phyloP scores from a whole-genome alignment of 1,140 invertebrate genomes.

The Lepidurus arcticus region DNA sequence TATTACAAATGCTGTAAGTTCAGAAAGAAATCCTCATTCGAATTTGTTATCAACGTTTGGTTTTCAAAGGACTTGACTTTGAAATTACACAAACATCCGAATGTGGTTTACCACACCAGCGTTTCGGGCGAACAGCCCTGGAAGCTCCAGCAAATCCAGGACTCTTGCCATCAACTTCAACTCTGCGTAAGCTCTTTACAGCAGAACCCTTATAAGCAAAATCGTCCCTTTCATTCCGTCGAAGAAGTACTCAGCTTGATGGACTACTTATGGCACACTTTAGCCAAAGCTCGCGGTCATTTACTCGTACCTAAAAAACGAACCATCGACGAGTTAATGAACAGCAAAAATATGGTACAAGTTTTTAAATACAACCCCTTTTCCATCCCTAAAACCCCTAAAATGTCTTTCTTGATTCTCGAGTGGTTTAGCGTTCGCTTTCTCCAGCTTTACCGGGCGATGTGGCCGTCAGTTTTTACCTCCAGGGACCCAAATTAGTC shows the following conservation, averaged over 20 bases:
- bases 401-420: background rate
- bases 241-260: slow-evolving; percentile 37
- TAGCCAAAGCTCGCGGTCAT: slow-evolving; percentile 80
- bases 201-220: slow-evolving; percentile 37
- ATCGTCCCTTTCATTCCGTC: slow-evolving; percentile 40
- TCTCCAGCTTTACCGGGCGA: slow-evolving; percentile 86
- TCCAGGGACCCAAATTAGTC: slow-evolving; percentile 91
- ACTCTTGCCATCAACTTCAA: slow-evolving; percentile 56
- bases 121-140: slow-evolving; percentile 82
- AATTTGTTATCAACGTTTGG: slow-evolving; percentile 10
- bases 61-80: slow-evolving; percentile 73
- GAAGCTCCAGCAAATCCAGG: slow-evolving; percentile 88
- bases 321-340: slow-evolving; percentile 87
- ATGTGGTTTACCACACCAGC: slow-evolving; percentile 68
- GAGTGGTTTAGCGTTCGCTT: slow-evolving; percentile 67
- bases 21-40: background rate
- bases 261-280: slow-evolving; percentile 27
- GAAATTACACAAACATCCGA: slow-evolving; percentile 72
- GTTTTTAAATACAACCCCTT: slow-evolving; percentile 29
- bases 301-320: slow-evolving; percentile 87
- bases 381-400: background rate
- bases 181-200: slow-evolving; percentile 32
- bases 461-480: slow-evolving; percentile 91
- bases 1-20: slow-evolving; percentile 79
- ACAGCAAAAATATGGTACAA: slow-evolving; percentile 83